phyloP scores from a whole-genome alignment of 1,140 invertebrate genomes.

The Drosophila novamexicana region DNA sequence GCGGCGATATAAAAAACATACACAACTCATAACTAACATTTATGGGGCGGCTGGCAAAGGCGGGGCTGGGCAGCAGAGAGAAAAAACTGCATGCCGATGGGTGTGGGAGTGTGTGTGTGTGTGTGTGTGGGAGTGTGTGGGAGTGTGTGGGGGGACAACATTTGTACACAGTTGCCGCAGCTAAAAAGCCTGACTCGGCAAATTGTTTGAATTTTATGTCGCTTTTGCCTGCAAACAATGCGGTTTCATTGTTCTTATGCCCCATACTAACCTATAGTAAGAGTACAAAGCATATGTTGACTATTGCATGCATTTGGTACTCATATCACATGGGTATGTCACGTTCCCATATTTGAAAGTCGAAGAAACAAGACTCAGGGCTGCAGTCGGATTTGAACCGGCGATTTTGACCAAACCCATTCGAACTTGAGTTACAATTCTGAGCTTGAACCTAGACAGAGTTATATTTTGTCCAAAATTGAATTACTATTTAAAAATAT shows the following conservation, averaged over 20 bases:
- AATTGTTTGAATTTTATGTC: conserved; percentile 82
- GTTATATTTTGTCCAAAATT: too few relatives aligned
- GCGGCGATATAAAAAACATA: conserved; percentile 50
- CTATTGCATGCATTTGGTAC: not conserved
- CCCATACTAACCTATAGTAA: not conserved
- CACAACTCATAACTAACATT: conserved; percentile 46
- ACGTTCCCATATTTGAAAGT: too few relatives aligned
- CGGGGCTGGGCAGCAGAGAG: too few relatives aligned
- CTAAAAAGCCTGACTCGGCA: conserved; percentile 65
- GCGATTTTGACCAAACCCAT: too few relatives aligned
- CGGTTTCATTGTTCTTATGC: conserved; percentile 39
- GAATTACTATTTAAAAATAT: too few relatives aligned
- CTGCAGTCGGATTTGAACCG: too few relatives aligned
- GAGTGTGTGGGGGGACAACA: not conserved
- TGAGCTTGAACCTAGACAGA: too few relatives aligned
- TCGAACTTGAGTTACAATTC: too few relatives aligned
- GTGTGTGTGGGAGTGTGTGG: not conserved
- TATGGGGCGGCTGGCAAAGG: conserved; percentile 5
- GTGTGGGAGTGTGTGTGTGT: not conserved
- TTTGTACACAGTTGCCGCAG: conserved; percentile 48
- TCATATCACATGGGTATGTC: not conserved
- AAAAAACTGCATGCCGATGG: conserved; percentile 15
- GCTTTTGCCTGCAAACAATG: conserved; percentile 75
- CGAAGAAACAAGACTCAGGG: too few relatives aligned
- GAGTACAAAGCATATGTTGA: not conserved